These are phyloP conservation scores for Meliscaeva auricollis DNA, from an alignment of 2,888 invertebrate species.

Conservation along the genomic window DNA sequence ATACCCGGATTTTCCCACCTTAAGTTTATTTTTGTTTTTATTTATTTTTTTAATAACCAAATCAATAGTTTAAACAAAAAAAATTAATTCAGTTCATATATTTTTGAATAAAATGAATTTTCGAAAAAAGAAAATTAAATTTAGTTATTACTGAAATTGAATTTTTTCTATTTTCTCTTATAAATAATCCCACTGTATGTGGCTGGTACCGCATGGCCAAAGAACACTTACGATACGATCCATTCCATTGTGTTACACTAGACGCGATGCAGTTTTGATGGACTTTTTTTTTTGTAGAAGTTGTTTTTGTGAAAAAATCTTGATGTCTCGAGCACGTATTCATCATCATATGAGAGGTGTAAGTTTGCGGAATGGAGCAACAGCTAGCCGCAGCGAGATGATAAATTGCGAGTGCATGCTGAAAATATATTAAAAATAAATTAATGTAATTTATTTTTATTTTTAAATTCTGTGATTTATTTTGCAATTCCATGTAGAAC, in stretches of 20 bases:
- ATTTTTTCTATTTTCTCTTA: no score
- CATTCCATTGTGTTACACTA: constrained; percentile 35
- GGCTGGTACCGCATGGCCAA: neutral
- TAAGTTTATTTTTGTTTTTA: no score
- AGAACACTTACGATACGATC: constrained; percentile 19
- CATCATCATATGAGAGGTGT: constrained; percentile 10
- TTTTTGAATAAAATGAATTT: no score
- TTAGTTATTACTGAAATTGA: no score
- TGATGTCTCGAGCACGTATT: constrained; percentile 38
- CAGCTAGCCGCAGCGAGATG: constrained; percentile 28
- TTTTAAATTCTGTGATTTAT: constrained; percentile 53
- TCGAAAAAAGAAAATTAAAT: no score
- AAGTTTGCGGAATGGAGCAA: constrained; percentile 22
- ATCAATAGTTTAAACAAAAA: no score
- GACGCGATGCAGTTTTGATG: constrained; percentile 24
- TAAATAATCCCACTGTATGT: neutral
- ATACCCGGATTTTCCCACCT: no score
- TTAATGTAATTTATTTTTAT: constrained; percentile 45
- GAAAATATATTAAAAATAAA: constrained; percentile 50
- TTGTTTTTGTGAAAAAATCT: constrained; percentile 6
- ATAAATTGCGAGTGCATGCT: constrained; percentile 50
- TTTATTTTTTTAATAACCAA: no score
- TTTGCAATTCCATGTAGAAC: neutral
- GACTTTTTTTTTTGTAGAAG: neutral
- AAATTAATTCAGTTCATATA: no score